phyloP scores from a whole-genome alignment of 53 echinoderm and acorn worm genomes.

The Holothuria leucospilota region DNA sequence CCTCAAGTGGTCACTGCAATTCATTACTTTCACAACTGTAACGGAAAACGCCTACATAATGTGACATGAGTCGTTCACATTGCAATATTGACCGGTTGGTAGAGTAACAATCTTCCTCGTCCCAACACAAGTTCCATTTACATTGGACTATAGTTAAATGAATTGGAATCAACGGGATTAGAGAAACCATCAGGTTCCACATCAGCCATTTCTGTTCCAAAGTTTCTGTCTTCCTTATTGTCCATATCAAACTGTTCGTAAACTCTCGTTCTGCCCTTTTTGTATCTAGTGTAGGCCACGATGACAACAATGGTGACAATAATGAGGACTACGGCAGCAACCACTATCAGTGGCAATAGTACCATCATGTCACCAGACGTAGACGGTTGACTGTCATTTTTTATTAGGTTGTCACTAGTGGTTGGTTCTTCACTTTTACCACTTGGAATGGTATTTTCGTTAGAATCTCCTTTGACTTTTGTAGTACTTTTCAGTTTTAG shows the following conservation, averaged over 20 bases:
- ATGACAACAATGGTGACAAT: conserved; percentile 18
- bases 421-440: neutral
- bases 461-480: neutral
- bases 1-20: too few relatives aligned
- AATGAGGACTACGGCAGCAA: conserved; percentile 8
- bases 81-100: too few relatives aligned
- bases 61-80: too few relatives aligned
- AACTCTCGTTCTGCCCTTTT: conserved; percentile 9
- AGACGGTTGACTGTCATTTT: neutral
- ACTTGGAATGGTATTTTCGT: conserved; percentile 2
- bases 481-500: neutral
- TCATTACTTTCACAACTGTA: too few relatives aligned
- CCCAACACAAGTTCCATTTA: neutral
- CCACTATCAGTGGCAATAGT: conserved; percentile 26
- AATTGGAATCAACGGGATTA: conserved; percentile 18
- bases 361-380: neutral
- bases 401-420: neutral
- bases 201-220: neutral
- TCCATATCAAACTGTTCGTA: conserved; percentile 57
- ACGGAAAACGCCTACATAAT: too few relatives aligned
- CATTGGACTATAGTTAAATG: conserved; percentile 46
- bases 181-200: neutral
- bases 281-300: neutral
- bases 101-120: too few relatives aligned
- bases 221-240: conserved; percentile 9